Conservation (phyloP, 2,888 invertebrate genomes). For the Eilema depressum region DNA sequence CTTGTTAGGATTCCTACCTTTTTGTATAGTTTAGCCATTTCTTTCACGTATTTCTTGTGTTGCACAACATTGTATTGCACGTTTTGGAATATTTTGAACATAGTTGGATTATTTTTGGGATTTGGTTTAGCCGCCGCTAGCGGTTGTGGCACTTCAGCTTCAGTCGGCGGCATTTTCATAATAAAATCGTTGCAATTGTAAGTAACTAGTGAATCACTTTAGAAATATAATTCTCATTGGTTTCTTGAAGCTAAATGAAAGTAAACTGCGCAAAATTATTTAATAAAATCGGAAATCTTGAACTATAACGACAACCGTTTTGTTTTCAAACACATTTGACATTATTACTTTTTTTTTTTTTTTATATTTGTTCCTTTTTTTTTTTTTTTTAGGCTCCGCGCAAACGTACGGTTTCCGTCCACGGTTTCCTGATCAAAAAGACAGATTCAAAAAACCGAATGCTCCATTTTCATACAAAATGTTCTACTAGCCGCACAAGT, state of each 20-base stretch:
- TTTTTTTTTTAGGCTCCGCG: no score
- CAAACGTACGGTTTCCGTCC: no score
- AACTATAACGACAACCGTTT: background rate
- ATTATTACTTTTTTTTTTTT: background rate
- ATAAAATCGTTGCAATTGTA: background rate
- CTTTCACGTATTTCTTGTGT: constrained; percentile 89
- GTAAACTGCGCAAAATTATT: background rate
- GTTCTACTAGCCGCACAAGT: no score
- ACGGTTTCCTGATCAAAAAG: no score
- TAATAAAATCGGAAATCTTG: background rate
- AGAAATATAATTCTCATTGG: background rate
- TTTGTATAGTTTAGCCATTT: constrained; percentile 88
- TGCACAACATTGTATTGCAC: constrained; percentile 89
- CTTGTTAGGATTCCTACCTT: constrained; percentile 79
- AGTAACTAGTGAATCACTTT: background rate
- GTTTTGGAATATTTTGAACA: constrained; percentile 88
- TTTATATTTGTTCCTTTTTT: no score
- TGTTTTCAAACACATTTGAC: constrained; percentile 18
- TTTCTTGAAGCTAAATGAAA: background rate
- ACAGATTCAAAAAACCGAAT: no score
- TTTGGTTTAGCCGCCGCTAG: constrained; percentile 68
- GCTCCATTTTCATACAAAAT: no score
- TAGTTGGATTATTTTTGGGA: constrained; percentile 75
- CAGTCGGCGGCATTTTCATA: constrained; percentile 66
- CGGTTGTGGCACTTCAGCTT: constrained; percentile 59